These are phyloP conservation scores for Boleophthalmus pectinirostris DNA, from an alignment of 2,113 vertebrate genomes.

Conservation along the genomic window DNA sequence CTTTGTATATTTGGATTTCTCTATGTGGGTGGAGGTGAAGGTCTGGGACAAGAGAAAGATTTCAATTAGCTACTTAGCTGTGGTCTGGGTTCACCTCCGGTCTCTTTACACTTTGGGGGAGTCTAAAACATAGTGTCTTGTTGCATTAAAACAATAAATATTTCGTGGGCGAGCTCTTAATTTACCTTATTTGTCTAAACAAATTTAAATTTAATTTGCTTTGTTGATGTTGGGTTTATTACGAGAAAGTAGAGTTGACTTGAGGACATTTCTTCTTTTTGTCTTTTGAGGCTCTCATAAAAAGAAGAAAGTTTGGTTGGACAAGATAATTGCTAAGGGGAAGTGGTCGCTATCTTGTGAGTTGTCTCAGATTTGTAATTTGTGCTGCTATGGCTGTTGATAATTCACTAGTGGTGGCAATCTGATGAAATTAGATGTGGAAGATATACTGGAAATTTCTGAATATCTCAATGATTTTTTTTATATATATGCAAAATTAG, in stretches of 20 bases:
- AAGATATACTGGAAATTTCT: too few relatives aligned
- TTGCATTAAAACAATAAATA: not conserved
- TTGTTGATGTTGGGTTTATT: not conserved
- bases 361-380: not conserved
- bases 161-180: not conserved
- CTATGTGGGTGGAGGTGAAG: slow-evolving; percentile 46
- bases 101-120: slow-evolving; percentile 31
- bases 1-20: slow-evolving; percentile 40
- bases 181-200: slow-evolving; percentile 30
- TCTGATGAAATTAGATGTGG: not conserved
- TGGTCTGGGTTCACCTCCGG: slow-evolving; percentile 41
- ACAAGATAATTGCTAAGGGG: not conserved
- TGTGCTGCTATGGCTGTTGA: not conserved
- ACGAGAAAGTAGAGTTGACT: not conserved
- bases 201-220: slow-evolving; percentile 6
- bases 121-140: slow-evolving; percentile 1
- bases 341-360: not conserved
- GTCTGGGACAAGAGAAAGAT: slow-evolving; percentile 51
- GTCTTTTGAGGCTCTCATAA: not conserved
- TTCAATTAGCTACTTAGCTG: slow-evolving; percentile 48
- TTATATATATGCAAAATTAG: too few relatives aligned
- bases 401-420: not conserved
- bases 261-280: not conserved
- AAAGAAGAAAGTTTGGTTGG: not conserved
- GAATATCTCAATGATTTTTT: not conserved